Percentiles rank a stretch among this genome's conserved stretches.
Evolutionary conservation across 2,113 vertebrate genomes (phyloP).

Genomic region (Oreochromis tanganicae): DNA sequence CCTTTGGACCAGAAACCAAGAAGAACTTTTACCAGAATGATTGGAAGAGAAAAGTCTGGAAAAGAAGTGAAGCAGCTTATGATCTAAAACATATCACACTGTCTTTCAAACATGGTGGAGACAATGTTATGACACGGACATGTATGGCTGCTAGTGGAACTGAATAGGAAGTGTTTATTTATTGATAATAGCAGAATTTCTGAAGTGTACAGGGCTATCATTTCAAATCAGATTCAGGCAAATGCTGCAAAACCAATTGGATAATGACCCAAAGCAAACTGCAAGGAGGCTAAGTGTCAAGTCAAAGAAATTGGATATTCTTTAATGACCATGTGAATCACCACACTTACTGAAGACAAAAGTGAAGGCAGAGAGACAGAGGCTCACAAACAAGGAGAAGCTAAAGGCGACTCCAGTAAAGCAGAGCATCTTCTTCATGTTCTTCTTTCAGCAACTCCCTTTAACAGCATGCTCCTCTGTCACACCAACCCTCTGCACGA

Average conservation of each 20-base stretch:
- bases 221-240: background rate
- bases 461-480: background rate
- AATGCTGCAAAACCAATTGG: background rate
- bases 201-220: background rate
- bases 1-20: background rate
- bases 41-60: background rate
- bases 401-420: background rate
- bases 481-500: background rate
- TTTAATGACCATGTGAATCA: background rate
- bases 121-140: background rate
- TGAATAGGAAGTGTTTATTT: background rate
- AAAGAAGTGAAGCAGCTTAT: background rate
- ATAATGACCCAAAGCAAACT: background rate
- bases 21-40: background rate
- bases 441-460: background rate
- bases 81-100: background rate
- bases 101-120: background rate
- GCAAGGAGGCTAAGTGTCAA: background rate
- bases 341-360: background rate
- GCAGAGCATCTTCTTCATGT: background rate
- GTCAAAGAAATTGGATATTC: background rate
- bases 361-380: background rate
- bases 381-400: background rate
- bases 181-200: background rate
- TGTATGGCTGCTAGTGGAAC: background rate